Percentiles rank a stretch among this genome's conserved stretches.
phyloP scores from a whole-genome alignment of 1,140 invertebrate genomes.

The Drosophila kohkoa region DNA sequence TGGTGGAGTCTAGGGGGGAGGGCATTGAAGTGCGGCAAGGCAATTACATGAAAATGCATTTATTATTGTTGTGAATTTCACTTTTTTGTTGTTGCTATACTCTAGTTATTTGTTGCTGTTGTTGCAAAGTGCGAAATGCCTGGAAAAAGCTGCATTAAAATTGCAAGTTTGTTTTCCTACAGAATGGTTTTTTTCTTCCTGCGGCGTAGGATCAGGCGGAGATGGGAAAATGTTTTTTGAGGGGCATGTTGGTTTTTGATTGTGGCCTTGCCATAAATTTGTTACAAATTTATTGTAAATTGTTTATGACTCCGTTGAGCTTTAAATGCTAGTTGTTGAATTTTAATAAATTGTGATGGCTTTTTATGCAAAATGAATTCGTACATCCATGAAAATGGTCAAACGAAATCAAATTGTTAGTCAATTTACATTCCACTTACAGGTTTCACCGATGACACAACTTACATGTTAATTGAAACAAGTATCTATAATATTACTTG shows the following conservation, averaged over 20 bases:
- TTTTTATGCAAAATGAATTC: constrained; percentile 38
- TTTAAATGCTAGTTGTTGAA: constrained; percentile 37
- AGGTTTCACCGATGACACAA: not conserved
- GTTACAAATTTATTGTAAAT: constrained; percentile 33
- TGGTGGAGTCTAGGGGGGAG: not conserved
- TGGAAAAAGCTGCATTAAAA: constrained; percentile 38
- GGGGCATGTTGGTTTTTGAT: constrained; percentile 1
- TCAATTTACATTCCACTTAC: constrained; percentile 26
- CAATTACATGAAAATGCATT: constrained; percentile 80
- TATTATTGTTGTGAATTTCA: constrained; percentile 62
- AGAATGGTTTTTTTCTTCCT: not conserved
- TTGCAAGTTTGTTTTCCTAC: constrained; percentile 29
- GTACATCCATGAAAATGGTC: not conserved
- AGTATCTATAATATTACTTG: too few species aligned
- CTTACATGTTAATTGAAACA: too few species aligned
- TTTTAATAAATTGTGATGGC: constrained; percentile 42
- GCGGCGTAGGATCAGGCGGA: not conserved
- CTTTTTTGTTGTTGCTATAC: not conserved
- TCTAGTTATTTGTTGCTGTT: constrained; percentile 26
- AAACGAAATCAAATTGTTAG: constrained; percentile 41
- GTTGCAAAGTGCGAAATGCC: constrained; percentile 46
- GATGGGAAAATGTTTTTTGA: not conserved
- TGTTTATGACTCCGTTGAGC: constrained; percentile 31
- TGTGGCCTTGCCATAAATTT: constrained; percentile 47
- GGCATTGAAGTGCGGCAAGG: constrained; percentile 23